phyloP scores from a whole-genome alignment of 2,797 vertebrate genomes.

The Microctenopoma stevenorrisi region DNA sequence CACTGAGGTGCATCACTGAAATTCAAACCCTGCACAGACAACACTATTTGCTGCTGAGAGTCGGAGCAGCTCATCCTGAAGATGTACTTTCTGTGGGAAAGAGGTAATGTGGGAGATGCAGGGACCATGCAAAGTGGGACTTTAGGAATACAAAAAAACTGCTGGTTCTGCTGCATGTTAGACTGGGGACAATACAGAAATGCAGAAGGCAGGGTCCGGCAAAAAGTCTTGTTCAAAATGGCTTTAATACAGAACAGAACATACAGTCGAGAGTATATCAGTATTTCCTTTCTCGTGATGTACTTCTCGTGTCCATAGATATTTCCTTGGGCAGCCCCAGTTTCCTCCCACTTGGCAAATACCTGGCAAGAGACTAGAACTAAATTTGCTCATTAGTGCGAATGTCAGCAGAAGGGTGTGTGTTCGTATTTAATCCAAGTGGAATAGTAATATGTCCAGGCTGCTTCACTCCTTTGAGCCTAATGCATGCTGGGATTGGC shows the following conservation, averaged over 20 bases:
- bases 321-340: constrained; percentile 66
- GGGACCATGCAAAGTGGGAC: constrained; percentile 41
- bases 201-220: background rate
- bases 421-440: constrained; percentile 40
- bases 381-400: constrained; percentile 63
- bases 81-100: constrained; percentile 59
- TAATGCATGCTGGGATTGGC: constrained; percentile 31
- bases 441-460: constrained; percentile 50
- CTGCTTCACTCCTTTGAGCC: constrained; percentile 55
- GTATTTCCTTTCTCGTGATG: constrained; percentile 50
- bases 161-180: constrained; percentile 6
- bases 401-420: constrained; percentile 47
- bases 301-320: constrained; percentile 50
- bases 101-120: constrained; percentile 43
- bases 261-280: constrained; percentile 34
- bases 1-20: constrained; percentile 76
- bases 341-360: constrained; percentile 67
- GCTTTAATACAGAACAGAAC: constrained; percentile 21
- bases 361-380: constrained; percentile 45
- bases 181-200: background rate
- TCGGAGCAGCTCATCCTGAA: constrained; percentile 64
- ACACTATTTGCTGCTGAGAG: constrained; percentile 56
- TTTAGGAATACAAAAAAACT: constrained; percentile 10
- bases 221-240: constrained; percentile 31
- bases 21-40: constrained; percentile 67